Conservation (phyloP, 64 coral and sea anemone species). For the Montipora cactus region DNA sequence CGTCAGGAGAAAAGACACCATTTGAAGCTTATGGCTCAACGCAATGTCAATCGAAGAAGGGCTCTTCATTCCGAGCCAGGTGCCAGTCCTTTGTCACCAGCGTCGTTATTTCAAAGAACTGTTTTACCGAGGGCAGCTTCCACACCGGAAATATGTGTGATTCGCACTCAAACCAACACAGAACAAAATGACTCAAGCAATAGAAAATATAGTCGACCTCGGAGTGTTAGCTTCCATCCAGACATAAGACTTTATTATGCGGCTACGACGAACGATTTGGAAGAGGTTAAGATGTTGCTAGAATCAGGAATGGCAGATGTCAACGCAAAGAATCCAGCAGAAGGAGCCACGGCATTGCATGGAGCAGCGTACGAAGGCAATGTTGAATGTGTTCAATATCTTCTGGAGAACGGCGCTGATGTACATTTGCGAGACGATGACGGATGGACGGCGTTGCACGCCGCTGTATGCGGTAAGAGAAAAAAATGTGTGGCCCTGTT, state of each 20-base stretch:
- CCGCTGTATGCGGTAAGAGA: constrained; percentile 73
- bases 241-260: constrained; percentile 88
- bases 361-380: constrained; percentile 84
- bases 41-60: neutral
- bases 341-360: constrained; percentile 87
- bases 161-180: neutral
- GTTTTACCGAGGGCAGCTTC: constrained; percentile 40
- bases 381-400: constrained; percentile 62
- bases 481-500: constrained; percentile 70
- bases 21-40: neutral
- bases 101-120: constrained; percentile 1
- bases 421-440: constrained; percentile 76
- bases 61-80: constrained; percentile 8
- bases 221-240: constrained; percentile 93
- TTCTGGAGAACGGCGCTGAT: constrained; percentile 76
- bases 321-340: constrained; percentile 82
- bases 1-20: neutral
- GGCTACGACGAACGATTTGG: constrained; percentile 83
- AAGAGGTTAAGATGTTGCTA: constrained; percentile 77
- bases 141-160: constrained; percentile 20
- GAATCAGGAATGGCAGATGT: constrained; percentile 86
- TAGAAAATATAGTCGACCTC: constrained; percentile 73
- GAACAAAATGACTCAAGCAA: constrained; percentile 38
- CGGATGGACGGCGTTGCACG: constrained; percentile 87
- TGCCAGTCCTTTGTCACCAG: neutral